phyloP scores from a whole-genome alignment of 1,140 invertebrate species.

The Cephus cinctus region DNA sequence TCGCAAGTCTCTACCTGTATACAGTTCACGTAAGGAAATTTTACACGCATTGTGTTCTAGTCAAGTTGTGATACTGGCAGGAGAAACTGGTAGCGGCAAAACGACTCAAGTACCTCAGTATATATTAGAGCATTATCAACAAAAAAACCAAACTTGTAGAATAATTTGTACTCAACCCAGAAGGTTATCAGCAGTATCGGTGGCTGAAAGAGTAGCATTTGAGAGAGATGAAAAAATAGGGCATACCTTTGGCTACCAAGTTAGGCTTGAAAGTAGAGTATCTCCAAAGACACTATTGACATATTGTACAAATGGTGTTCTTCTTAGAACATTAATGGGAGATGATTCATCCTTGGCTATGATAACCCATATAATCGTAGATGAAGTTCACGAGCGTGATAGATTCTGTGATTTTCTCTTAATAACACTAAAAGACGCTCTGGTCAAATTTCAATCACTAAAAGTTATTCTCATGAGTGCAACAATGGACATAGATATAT shows the following conservation, averaged over 20 bases:
- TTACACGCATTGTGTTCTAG: constrained; percentile 55
- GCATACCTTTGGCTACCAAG: constrained; percentile 90
- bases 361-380: constrained; percentile 85
- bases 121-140: constrained; percentile 76
- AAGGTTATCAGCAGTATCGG: constrained; percentile 84
- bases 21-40: constrained; percentile 55
- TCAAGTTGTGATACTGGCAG: constrained; percentile 69
- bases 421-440: constrained; percentile 76
- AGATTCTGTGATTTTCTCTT: constrained; percentile 90
- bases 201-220: constrained; percentile 77
- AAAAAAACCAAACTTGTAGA: constrained; percentile 68
- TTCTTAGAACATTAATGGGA: constrained; percentile 82
- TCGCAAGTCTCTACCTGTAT: constrained; percentile 62
- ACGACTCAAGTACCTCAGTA: constrained; percentile 91
- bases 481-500: constrained; percentile 78
- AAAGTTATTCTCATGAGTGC: constrained; percentile 95
- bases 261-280: constrained; percentile 80
- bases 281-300: constrained; percentile 80
- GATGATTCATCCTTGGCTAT: constrained; percentile 66
- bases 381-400: constrained; percentile 95
- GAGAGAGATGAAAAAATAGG: constrained; percentile 88
- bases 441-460: constrained; percentile 71
- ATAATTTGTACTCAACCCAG: constrained; percentile 94
- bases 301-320: constrained; percentile 90
- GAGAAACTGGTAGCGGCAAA: constrained; percentile 87